Base-by-base conservation (phyloP, 2,797 vertebrate genomes). In the Manis pentadactyla region DNA sequence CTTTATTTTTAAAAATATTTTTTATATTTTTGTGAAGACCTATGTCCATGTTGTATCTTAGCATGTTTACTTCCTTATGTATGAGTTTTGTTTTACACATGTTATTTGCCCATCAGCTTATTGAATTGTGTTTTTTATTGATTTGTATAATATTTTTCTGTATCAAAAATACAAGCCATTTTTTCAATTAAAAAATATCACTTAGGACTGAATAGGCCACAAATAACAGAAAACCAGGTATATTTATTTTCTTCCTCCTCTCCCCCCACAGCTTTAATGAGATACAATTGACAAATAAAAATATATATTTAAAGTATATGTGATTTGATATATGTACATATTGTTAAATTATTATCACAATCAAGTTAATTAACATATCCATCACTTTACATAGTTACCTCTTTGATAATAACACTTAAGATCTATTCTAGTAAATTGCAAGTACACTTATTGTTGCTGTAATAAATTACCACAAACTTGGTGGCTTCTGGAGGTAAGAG, bases 1-100 rank as follows among this genome's bases (percentile, higher is more conserved):
- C 31, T 68, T 29, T 23, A 39, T 86, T 37, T 92, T 75, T 94
- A 75, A 83, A 94, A 89, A n/a, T 25, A 18, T 74, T 77, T 90
- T 64, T 66, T 66, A 5, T 75, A n/a, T 77, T 39, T 83, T 90
- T 77, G 31, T 90, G 55, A n/a, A 74, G 77, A 68, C 14, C 37
- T 49, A 39, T 59, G 68, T 94, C 37, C 61, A 57, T 83, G 25
- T 37, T 83, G 31, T 34, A 49, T 84, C 51, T 90, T 59, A 61
- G 79, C 51, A 61, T 53, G 27, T 77, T n/a, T 59, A 46, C 51
- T 59, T 75, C n/a, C 25, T 90, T 7, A 39, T 55, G 37, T 49
- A n/a, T 77, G 18, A 8, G 39, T 17, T 77, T 82, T 42, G 18
- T 74, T 66, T 55, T 21, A 61, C 1, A 4, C 9, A 29, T 85